Evolutionary conservation across 2,888 invertebrate species (phyloP), one percentile per base, ranked within the genome.

Genomic region (Zele albiditarsus): DNA sequence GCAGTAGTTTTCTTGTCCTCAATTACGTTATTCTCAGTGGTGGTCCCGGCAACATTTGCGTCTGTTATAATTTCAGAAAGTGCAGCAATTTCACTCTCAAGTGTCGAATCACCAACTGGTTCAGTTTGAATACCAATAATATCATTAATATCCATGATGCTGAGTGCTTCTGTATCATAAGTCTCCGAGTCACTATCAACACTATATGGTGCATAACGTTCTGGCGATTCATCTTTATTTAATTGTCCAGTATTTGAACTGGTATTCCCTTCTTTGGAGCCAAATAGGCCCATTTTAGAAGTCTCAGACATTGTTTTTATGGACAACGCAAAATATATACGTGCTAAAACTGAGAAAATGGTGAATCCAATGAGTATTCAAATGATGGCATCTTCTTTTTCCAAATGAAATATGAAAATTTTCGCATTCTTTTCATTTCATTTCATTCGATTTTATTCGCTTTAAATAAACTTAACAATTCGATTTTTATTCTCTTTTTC

Each of bases 71-170:
- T 84, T 74, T 86, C 82, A 68, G 89, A 85, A 65, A 90, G 78
- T 60, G 87, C 85, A 70, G 85, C 86, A 66, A 89, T 85, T 80
- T 89, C 84, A 75, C 88, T 86, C 71, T 89, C 86, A 8, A 88
- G 73, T 1, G 88, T 87, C 20, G 85, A 87, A 58, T 89, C 88
- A 10, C 80, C 79, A 1, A 83, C 82, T 0, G 83, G 79, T 38
- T 82, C 82, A 1, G 80, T 75, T 27, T 86, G 85, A 23, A 86
- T 84, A 20, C 86, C 85, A 31, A 86, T 86, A 25, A 86, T 86
- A 74, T 84, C 85, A 70, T 86, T 86, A 65, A 86, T 86, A 77
- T 86, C 86, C 85, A 86, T 85, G n/a, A 86, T 86, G 73, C 86
- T 86, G 65, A 86, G 75, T 38, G 84, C 82, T 73, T 86, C 85